phyloP scores from a whole-genome alignment of 2,113 vertebrate species.

The Percopsis transmontana region DNA sequence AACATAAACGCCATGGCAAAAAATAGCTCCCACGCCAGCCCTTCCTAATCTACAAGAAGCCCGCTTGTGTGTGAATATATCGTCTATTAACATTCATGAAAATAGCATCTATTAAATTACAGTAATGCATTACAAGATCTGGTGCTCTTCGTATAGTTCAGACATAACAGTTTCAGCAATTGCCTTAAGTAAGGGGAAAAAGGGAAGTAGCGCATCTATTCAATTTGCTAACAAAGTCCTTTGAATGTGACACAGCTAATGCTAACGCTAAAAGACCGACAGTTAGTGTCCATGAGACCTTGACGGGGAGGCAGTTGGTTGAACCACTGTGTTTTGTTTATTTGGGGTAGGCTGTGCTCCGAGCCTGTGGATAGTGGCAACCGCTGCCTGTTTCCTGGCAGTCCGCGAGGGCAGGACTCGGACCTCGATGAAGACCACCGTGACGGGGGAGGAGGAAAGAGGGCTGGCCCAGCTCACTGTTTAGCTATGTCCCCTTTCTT shows the following conservation, averaged over 20 bases:
- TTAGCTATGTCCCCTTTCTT: conserved; percentile 96
- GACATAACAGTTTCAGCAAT: conserved; percentile 26
- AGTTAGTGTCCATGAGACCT: conserved; percentile 38
- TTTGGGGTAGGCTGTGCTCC: conserved; percentile 22
- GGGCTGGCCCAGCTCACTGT: conserved; percentile 70
- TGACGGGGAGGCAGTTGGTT: conserved; percentile 8
- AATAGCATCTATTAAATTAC: conserved; percentile 10
- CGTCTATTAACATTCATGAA: conserved; percentile 12
- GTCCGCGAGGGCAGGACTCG: background rate
- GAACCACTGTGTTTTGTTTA: background rate
- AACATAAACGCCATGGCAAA: conserved; percentile 27
- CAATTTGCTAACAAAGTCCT: conserved; percentile 11
- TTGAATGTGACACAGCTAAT: conserved; percentile 37
- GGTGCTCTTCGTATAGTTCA: conserved; percentile 14
- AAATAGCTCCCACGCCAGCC: conserved; percentile 21
- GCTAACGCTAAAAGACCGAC: conserved; percentile 31
- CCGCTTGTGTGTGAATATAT: conserved; percentile 12
- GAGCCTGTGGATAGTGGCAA: conserved; percentile 35
- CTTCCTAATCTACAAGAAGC: conserved; percentile 20
- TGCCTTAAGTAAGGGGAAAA: conserved; percentile 32
- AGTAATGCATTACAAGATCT: conserved; percentile 8
- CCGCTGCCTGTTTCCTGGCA: conserved; percentile 15
- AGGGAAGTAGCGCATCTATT: conserved; percentile 19
- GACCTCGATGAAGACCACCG: background rate
- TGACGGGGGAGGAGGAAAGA: conserved; percentile 3